Evolutionary conservation across 2,113 vertebrate species (phyloP).

Genomic region (Dolichotis patagonum): DNA sequence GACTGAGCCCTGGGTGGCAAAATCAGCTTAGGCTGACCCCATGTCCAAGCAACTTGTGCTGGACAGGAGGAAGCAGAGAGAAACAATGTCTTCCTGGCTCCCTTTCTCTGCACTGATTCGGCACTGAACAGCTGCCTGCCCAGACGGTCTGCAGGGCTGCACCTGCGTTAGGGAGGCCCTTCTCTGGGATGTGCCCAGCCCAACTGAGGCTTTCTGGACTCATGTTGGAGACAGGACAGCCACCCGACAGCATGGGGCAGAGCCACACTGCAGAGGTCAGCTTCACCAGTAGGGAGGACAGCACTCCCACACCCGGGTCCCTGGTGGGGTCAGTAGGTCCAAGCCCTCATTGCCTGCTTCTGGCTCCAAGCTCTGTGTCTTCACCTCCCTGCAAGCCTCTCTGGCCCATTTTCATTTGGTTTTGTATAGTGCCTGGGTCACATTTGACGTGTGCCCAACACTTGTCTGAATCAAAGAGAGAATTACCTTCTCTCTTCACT

Average conservation of each 20-base stretch:
- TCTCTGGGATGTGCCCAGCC: rapidly evolving
- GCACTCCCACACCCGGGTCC: background rate
- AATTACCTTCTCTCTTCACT: background rate
- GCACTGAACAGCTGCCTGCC: background rate
- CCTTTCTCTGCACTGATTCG: background rate
- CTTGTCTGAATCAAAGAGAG: rapidly evolving
- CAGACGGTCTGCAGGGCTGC: rapidly evolving
- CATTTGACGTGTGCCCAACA: rapidly evolving
- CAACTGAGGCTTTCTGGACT: background rate
- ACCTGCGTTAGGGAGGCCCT: rapidly evolving
- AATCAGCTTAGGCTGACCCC: too few relatives aligned
- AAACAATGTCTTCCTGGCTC: rapidly evolving
- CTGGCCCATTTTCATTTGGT: background rate
- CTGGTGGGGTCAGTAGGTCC: background rate
- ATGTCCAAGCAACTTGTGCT: rapidly evolving
- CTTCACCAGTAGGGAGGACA: too few relatives aligned
- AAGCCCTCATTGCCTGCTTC: rapidly evolving
- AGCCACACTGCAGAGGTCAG: background rate
- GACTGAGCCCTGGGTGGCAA: rapidly evolving
- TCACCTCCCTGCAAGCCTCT: background rate
- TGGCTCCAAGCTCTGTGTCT: background rate
- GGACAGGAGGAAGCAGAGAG: rapidly evolving
- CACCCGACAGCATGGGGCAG: rapidly evolving
- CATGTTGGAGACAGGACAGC: rapidly evolving
- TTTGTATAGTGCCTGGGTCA: background rate